Base-by-base conservation (phyloP, 2,888 invertebrate genomes). In the Hesperia comma region DNA sequence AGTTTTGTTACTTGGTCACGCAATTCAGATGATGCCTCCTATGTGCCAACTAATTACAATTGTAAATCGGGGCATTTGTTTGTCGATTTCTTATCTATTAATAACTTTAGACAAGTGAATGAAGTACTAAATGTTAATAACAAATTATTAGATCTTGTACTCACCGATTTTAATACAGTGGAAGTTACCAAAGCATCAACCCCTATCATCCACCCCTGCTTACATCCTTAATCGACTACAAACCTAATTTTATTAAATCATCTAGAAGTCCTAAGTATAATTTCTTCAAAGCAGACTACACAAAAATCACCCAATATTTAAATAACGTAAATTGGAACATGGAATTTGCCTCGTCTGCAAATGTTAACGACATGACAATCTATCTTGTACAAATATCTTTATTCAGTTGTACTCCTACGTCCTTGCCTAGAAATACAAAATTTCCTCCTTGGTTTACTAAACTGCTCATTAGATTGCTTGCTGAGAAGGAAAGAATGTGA, bases 261-360 rank as follows among this genome's bases (percentile, higher is more conserved):
- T 61, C 55, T 19, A 19, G 26, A 15, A 54, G 49, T 41, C 51
- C 57, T 33, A 32, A 63, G 14, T 58, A 63, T 19, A 62, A 62
- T n/a, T 68, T 68, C 40, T 58, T 58, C 40, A 68, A 19, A 62
- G 62, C 68, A 37, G 57, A 68, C 43, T 68, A 53, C 62, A 54
- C 46, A 26, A 43, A 15, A 56, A 68, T 68, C 51, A 26, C 43
- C 49, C n/a, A 53, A n/a, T 41, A 58, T 41, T 51, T 68, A 10
- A 68, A 62, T 19, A 53, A 33, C 7, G 33, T 63, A 15, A 15
- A 49, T 6, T 68, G 63, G 68, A n/a, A 37, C 49, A 2, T 32
- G 10, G 58, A n/a, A 14, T 51, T n/a, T n/a, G n/a, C n/a, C n/a
- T n/a, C n/a, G n/a, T n/a, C n/a, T n/a, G n/a, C 19, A 26, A 40